These are phyloP conservation scores for Hypomesus transpacificus DNA, from an alignment of 2,113 vertebrate species.

Conservation along the genomic window DNA sequence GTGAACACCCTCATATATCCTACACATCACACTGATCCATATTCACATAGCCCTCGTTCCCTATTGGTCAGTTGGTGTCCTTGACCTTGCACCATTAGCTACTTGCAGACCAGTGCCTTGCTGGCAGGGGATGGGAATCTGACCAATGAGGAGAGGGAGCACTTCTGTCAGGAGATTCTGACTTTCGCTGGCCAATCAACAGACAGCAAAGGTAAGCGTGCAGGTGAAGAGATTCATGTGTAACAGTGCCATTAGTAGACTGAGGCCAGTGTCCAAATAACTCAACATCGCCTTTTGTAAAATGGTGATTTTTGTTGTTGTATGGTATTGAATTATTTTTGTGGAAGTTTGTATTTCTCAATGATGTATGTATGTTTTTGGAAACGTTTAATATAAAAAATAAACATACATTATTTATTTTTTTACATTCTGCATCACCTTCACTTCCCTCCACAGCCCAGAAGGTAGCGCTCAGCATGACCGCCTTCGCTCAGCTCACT, in stretches of 20 bases:
- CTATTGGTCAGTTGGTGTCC: conserved; percentile 48
- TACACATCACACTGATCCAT: too few species aligned
- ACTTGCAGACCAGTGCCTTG: conserved; percentile 91
- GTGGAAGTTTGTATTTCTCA: too few species aligned
- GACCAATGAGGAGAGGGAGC: conserved; percentile 77
- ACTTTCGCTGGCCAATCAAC: conserved; percentile 71
- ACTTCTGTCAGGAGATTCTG: conserved; percentile 93
- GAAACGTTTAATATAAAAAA: too few species aligned
- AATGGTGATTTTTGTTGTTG: too few species aligned
- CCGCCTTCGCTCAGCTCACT: conserved; percentile 81
- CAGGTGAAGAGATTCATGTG: too few species aligned
- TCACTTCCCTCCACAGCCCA: conserved; percentile 63
- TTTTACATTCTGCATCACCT: neutral
- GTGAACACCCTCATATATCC: too few species aligned
- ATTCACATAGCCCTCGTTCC: neutral
- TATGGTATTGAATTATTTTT: too few species aligned
- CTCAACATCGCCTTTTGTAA: too few species aligned
- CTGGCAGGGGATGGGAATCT: conserved; percentile 86
- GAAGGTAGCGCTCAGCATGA: conserved; percentile 80
- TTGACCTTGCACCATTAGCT: conserved; percentile 77
- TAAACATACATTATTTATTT: neutral
- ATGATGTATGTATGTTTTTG: too few species aligned
- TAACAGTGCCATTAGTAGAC: too few species aligned
- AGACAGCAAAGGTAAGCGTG: conserved; percentile 69
- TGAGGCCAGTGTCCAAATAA: too few species aligned